phyloP scores from a whole-genome alignment of 2,797 vertebrate genomes.

The Rhabdomys pumilio region DNA sequence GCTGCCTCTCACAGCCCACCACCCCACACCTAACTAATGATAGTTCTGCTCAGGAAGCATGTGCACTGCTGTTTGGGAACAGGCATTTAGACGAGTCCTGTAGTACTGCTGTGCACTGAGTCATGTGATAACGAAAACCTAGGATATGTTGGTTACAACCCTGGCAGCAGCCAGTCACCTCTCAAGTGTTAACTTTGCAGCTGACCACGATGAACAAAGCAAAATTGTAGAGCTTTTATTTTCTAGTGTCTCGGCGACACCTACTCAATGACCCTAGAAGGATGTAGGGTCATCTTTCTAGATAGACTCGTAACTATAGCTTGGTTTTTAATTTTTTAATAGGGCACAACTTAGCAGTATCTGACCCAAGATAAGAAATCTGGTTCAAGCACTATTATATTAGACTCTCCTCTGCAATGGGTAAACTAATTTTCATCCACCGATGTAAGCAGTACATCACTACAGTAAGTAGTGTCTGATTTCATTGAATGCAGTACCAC shows the following conservation, averaged over 20 bases:
- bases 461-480: constrained; percentile 32
- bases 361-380: constrained; percentile 52
- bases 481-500: constrained; percentile 50
- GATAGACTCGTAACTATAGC: constrained; percentile 35
- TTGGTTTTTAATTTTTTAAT: constrained; percentile 74
- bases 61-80: background rate
- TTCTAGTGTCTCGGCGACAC: background rate
- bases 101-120: background rate
- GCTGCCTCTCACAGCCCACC: no score
- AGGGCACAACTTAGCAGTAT: constrained; percentile 68
- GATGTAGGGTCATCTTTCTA: background rate
- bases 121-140: background rate
- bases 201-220: background rate
- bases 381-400: constrained; percentile 49
- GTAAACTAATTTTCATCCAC: constrained; percentile 58
- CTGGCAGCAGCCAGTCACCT: background rate
- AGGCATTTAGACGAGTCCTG: background rate
- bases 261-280: background rate
- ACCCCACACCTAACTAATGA: background rate
- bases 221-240: background rate
- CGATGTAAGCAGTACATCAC: constrained; percentile 2
- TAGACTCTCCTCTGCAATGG: constrained; percentile 23
- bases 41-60: background rate
- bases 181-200: background rate
- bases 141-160: background rate